Evolutionary conservation across 2,888 invertebrate genomes (phyloP).

Genomic region (Gymnoscelis rufifasciata): DNA sequence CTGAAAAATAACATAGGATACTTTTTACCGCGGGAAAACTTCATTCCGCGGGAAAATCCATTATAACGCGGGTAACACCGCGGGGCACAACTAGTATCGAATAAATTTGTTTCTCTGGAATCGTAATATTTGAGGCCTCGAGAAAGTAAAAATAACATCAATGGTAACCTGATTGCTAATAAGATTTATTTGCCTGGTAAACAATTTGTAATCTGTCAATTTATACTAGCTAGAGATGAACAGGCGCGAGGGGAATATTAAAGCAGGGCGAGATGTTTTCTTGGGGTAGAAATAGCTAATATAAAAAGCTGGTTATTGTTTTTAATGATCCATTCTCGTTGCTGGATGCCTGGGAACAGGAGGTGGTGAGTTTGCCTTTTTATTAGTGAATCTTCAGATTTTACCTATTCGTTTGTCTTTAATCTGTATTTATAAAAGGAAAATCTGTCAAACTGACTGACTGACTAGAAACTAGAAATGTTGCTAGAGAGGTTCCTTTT

Average conservation of each 20-base stretch:
- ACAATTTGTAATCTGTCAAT: slow-evolving; percentile 73
- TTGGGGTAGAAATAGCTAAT: slow-evolving; percentile 34
- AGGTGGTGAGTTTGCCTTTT: slow-evolving; percentile 15
- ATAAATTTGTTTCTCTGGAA: background rate
- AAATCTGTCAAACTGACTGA: no score
- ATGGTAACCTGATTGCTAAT: slow-evolving; percentile 35
- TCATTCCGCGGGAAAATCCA: no score
- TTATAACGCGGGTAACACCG: no score
- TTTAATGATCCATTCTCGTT: slow-evolving; percentile 40
- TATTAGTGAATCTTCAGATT: background rate
- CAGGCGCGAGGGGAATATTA: slow-evolving; percentile 70
- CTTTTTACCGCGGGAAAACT: no score
- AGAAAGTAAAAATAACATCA: slow-evolving; percentile 34
- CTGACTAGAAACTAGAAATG: no score
- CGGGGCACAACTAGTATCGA: no score
- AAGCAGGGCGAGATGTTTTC: slow-evolving; percentile 61
- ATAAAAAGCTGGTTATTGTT: slow-evolving; percentile 50
- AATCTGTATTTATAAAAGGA: no score
- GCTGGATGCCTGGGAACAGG: slow-evolving; percentile 25
- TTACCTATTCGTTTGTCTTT: no score
- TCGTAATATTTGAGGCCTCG: background rate
- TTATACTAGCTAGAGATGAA: slow-evolving; percentile 43
- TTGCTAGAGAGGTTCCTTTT: no score
- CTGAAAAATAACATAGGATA: no score
- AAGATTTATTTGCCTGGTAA: slow-evolving; percentile 48